Conservation (phyloP, 2,888 invertebrate species). For the Temnothorax ravouxi region DNA sequence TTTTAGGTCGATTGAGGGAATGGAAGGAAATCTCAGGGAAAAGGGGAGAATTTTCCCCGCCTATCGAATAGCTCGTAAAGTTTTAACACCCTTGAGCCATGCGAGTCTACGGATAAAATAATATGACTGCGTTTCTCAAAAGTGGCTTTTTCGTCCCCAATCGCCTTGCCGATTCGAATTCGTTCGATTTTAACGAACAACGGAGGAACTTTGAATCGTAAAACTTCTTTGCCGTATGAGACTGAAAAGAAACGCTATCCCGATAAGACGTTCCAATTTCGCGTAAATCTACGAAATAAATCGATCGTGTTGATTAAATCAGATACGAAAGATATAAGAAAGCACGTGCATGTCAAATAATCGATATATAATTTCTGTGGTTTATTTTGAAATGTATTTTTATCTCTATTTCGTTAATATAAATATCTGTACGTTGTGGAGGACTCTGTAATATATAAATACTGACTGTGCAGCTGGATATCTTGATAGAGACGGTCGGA, state of each 20-base stretch:
- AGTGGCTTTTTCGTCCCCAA: slow-evolving; percentile 63
- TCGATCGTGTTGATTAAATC: slow-evolving; percentile 58
- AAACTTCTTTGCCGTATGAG: slow-evolving; percentile 57
- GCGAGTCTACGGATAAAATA: slow-evolving; percentile 68
- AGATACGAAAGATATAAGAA: slow-evolving; percentile 40
- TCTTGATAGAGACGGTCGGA: slow-evolving; percentile 30
- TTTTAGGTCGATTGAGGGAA: slow-evolving; percentile 25
- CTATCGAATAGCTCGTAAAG: slow-evolving; percentile 64
- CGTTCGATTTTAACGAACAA: slow-evolving; percentile 70
- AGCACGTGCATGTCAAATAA: background rate
- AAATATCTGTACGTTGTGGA: background rate
- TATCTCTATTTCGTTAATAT: background rate
- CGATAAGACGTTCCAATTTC: slow-evolving; percentile 45
- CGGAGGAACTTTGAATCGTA: slow-evolving; percentile 61
- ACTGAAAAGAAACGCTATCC: slow-evolving; percentile 30
- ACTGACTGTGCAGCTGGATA: background rate
- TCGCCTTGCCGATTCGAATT: slow-evolving; percentile 65
- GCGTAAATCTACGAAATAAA: slow-evolving; percentile 65
- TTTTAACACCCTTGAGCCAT: slow-evolving; percentile 64
- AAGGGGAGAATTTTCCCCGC: slow-evolving; percentile 19
- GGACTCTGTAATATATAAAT: slow-evolving; percentile 5
- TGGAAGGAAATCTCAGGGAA: slow-evolving; percentile 25
- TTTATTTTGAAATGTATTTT: background rate
- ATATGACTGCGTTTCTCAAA: slow-evolving; percentile 72
- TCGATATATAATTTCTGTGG: background rate